Conservation (phyloP, 2,113 vertebrate genomes). For the Catharus bicknelli region DNA sequence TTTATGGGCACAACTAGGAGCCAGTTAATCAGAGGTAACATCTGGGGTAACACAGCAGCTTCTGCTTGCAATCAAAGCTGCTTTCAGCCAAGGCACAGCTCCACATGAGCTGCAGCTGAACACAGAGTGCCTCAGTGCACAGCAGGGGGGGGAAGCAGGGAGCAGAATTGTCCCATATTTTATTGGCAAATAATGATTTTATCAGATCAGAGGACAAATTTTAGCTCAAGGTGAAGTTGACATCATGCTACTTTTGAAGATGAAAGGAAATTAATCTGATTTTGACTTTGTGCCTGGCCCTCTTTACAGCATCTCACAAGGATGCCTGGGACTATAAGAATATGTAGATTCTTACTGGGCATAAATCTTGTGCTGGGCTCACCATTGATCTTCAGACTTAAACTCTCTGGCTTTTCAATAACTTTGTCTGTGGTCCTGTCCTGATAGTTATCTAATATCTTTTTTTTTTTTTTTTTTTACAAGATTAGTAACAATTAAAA, state of each 20-base stretch:
- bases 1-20: not conserved
- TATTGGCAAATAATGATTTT: conserved; percentile 29
- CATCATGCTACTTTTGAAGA: not conserved
- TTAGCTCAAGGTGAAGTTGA: conserved; percentile 10
- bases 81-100: not conserved
- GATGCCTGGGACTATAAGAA: not conserved
- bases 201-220: not conserved
- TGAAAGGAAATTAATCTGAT: not conserved
- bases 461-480: not conserved
- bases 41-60: fast-evolving
- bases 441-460: not conserved
- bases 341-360: not conserved
- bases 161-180: not conserved
- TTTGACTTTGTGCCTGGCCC: not conserved
- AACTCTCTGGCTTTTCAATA: not conserved
- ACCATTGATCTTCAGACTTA: not conserved
- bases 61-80: not conserved
- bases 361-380: not conserved
- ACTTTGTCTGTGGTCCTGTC: not conserved
- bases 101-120: not conserved
- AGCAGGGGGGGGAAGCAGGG: not conserved
- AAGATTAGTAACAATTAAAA: not conserved
- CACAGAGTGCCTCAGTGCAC: not conserved
- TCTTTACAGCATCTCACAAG: not conserved
- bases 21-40: not conserved